Base-by-base conservation (phyloP, 2,113 vertebrate genomes). In the Cyanistes caeruleus region DNA sequence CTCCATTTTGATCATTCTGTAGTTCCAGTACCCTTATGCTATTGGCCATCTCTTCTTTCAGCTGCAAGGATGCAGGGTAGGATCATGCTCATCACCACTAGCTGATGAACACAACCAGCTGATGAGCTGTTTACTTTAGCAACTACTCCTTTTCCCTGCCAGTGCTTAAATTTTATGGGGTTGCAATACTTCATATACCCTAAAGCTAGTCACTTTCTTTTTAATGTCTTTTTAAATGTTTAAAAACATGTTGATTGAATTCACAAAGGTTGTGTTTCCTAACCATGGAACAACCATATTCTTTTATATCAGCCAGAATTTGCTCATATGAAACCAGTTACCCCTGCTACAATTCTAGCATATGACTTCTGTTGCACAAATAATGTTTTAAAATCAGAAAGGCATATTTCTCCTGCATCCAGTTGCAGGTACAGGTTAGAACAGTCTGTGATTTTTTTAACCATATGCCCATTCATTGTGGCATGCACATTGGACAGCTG, bases 231-330 rank as follows among this genome's bases (percentile, higher is more conserved):
- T 79, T n/a, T 79, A 62, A 67, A 67, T 82, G 27, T 91, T 97
- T 94, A 84, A 94, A 88, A 92, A 56, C n/a, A 22, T 33, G 44
- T 69, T 93, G 74, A 87, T 52, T 86, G 25, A 87, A 91, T 86
- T 87, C 78, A 60, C 37, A 58, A 48, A 79, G 31, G 20, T 46
- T 75, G 10, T 55, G 20, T 75, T 93, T 87, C 35, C 35, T 69
- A 64, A 33, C 18, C 0, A 0, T 24, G 49, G 31, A 95, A 39
- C 19, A 59, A 49, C 30, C 4, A 5, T 44, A 3, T 90, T 93
- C 25, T 89, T 92, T 79, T 48, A 58, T 53, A 82, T 35, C 24
- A 30, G n/a, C 30, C n/a, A 90, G 49, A 75, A 60, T 93, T 96
- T 84, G 30, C 37, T 85, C 89, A 43, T 37, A 75, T 52, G 16